A percentile compares a stretch with the other conserved stretches of the same genome.
Evolutionary conservation across 2,888 invertebrate genomes (phyloP).

Genomic region (Hypercompe scribonia): DNA sequence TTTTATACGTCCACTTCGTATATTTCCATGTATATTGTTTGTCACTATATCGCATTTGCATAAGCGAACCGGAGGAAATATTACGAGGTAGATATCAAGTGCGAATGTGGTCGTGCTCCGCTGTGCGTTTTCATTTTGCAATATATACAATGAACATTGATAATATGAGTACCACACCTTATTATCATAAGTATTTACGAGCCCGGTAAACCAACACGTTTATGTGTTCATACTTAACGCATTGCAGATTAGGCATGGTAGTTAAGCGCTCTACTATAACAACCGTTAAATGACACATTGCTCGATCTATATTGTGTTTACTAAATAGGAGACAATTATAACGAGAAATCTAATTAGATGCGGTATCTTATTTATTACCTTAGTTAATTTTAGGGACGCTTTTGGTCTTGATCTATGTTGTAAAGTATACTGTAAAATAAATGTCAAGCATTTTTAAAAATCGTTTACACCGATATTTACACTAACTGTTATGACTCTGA

Average conservation of each 20-base stretch:
- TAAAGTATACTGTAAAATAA: neutral
- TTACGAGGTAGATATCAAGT: conserved; percentile 66
- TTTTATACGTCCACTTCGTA: conserved; percentile 76
- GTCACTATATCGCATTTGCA: conserved; percentile 77
- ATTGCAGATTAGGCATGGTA: conserved; percentile 69
- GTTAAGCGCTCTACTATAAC: conserved; percentile 64
- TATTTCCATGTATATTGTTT: conserved; percentile 79
- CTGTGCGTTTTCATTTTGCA: conserved; percentile 79
- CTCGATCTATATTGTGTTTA: conserved; percentile 50
- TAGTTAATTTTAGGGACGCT: neutral
- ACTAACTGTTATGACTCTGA: neutral
- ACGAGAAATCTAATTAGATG: conserved; percentile 4
- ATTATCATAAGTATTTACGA: conserved; percentile 81
- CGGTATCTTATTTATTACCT: neutral
- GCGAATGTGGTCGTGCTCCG: conserved; percentile 60
- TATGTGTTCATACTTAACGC: conserved; percentile 70
- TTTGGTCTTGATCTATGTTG: neutral
- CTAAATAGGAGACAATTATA: conserved; percentile 27
- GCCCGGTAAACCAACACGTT: conserved; percentile 78
- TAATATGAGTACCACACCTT: conserved; percentile 68
- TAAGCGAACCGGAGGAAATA: conserved; percentile 72
- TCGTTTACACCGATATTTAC: neutral
- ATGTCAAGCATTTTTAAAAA: neutral
- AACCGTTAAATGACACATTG: conserved; percentile 56
- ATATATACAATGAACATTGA: conserved; percentile 70